Evolutionary conservation across 2,888 invertebrate species (phyloP).

Genomic region (Hemaris fuciformis): DNA sequence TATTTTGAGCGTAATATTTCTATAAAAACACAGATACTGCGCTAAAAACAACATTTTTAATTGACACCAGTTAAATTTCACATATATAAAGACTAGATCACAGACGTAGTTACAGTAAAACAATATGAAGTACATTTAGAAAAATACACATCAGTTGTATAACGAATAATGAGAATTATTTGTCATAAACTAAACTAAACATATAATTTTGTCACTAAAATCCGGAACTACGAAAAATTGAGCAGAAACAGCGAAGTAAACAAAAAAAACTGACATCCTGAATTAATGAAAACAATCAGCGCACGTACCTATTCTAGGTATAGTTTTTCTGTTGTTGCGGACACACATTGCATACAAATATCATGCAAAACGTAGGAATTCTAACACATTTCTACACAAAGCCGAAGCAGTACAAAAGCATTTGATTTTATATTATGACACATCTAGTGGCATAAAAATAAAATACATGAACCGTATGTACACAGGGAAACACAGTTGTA

Average conservation of each 20-base stretch:
- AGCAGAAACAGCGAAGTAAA: neutral
- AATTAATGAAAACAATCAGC: neutral
- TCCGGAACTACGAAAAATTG: neutral
- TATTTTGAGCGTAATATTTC: neutral
- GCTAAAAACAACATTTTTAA: neutral
- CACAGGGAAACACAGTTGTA: too few relatives aligned
- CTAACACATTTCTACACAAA: neutral
- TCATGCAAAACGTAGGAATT: neutral
- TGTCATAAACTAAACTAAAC: neutral
- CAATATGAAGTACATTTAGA: neutral
- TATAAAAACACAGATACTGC: neutral
- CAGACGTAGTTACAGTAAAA: neutral
- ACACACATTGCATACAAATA: neutral
- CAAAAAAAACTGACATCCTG: neutral
- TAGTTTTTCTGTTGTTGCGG: neutral
- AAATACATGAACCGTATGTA: too few relatives aligned
- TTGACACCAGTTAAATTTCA: neutral
- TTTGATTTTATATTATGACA: too few relatives aligned
- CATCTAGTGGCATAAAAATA: too few relatives aligned
- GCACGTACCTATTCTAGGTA: neutral
- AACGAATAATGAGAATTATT: neutral
- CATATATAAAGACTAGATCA: neutral
- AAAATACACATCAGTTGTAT: neutral
- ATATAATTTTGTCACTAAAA: neutral
- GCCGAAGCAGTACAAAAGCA: neutral